Evolutionary conservation across 1,140 invertebrate genomes (phyloP).

Genomic region (Diorhabda carinulata): DNA sequence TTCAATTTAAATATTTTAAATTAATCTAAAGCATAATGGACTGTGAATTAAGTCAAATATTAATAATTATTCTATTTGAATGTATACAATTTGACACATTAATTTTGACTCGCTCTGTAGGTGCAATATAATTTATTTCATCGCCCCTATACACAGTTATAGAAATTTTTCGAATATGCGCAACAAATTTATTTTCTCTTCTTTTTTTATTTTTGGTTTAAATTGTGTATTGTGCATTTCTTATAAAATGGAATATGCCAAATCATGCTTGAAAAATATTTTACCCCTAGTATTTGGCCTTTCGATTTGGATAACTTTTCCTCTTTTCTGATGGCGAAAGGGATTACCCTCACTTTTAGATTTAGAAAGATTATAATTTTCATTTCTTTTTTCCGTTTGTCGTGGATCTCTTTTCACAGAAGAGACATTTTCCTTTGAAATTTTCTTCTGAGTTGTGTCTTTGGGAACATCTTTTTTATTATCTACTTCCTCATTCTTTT

Average conservation of each 20-base stretch:
- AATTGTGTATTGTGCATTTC: background rate
- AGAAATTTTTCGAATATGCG: no score
- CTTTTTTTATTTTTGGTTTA: no score
- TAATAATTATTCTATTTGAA: no score
- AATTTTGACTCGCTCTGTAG: no score
- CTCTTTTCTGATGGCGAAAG: slow-evolving; percentile 40
- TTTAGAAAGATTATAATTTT: slow-evolving; percentile 39
- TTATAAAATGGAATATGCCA: slow-evolving; percentile 7
- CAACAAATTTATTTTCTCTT: no score
- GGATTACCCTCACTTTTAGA: slow-evolving; percentile 47
- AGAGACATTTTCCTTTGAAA: background rate
- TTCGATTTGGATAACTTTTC: slow-evolving; percentile 42
- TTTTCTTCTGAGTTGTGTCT: background rate
- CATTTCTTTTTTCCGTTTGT: slow-evolving; percentile 6
- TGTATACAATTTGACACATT: no score
- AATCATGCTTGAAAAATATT: slow-evolving; percentile 29
- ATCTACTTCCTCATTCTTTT: slow-evolving; percentile 14
- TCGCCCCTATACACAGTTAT: no score
- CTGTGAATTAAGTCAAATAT: no score
- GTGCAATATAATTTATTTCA: no score
- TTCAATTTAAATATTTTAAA: no score
- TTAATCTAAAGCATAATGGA: no score
- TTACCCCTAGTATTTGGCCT: slow-evolving; percentile 33
- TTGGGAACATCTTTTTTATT: background rate
- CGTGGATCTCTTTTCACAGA: slow-evolving; percentile 1